phyloP scores from a whole-genome alignment of 1,140 invertebrate species.

The Apis dorsata region DNA sequence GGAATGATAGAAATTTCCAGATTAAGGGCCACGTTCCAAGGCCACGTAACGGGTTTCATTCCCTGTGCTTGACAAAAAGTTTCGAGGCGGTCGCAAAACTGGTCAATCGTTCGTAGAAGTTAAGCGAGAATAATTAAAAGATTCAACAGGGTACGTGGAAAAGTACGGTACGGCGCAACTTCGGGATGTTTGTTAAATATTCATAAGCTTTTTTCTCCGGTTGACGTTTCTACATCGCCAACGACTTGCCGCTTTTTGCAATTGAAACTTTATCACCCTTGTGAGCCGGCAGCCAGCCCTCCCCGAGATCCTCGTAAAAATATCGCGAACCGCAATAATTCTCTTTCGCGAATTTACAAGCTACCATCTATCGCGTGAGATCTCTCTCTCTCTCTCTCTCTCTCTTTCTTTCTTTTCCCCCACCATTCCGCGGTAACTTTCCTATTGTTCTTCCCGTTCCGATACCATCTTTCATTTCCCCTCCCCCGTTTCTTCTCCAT shows the following conservation, averaged over 20 bases:
- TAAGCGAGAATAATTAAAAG: slow-evolving; percentile 59
- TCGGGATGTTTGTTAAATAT: slow-evolving; percentile 61
- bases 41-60: not conserved
- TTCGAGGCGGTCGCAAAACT: slow-evolving; percentile 25
- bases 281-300: not conserved
- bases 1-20: not conserved
- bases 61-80: not conserved
- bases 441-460: not conserved
- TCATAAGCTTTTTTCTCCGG: slow-evolving; percentile 56
- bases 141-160: slow-evolving; percentile 49
- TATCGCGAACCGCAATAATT: slow-evolving; percentile 24
- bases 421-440: not conserved
- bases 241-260: slow-evolving; percentile 41
- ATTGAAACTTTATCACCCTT: slow-evolving; percentile 43
- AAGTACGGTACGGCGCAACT: slow-evolving; percentile 44
- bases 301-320: slow-evolving; percentile 15
- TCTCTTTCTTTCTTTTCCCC: not conserved
- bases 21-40: not conserved
- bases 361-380: not conserved
- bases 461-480: not conserved
- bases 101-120: slow-evolving; percentile 35
- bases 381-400: not conserved
- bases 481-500: not conserved
- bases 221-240: slow-evolving; percentile 37
- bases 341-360: slow-evolving; percentile 17